A percentile compares a stretch with the other conserved stretches of the same genome.
Conservation (phyloP, 2,113 vertebrate genomes). For the Illadopsis cleaveri region DNA sequence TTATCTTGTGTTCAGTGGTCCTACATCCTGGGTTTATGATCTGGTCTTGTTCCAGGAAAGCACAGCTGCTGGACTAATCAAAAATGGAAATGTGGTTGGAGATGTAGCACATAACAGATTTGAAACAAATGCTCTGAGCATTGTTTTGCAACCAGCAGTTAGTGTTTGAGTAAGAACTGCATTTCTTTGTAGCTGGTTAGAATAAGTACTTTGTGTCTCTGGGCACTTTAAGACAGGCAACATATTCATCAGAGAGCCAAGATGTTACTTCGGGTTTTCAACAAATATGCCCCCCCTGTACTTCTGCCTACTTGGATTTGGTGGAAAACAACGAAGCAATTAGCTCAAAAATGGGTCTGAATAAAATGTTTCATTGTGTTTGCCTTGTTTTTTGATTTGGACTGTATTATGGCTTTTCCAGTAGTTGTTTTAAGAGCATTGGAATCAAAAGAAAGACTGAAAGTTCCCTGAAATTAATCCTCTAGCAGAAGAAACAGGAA, state of each 20-base stretch:
- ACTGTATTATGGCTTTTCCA: not conserved
- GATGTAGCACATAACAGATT: not conserved
- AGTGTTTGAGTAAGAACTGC: not conserved
- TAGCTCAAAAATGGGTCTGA: not conserved
- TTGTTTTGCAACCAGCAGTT: not conserved
- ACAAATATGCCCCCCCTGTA: not conserved
- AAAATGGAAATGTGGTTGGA: constrained; percentile 34
- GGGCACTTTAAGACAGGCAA: not conserved
- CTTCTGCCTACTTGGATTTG: not conserved
- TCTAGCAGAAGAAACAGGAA: constrained; percentile 60
- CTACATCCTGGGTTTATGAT: constrained; percentile 25
- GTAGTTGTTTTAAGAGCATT: constrained; percentile 42
- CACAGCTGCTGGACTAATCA: constrained; percentile 58
- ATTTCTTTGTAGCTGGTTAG: not conserved
- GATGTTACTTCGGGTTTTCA: not conserved
- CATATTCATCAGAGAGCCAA: not conserved
- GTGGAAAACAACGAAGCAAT: not conserved
- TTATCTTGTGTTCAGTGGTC: not conserved
- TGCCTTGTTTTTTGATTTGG: constrained; percentile 2
- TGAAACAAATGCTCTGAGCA: not conserved
- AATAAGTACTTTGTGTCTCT: not conserved
- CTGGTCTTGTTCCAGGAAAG: constrained; percentile 29
- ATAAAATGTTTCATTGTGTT: not conserved
- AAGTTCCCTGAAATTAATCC: constrained; percentile 64
- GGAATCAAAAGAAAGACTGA: constrained; percentile 44